A percentile compares a stretch with the other conserved stretches of the same genome.
Evolutionary conservation across 2,888 invertebrate species (phyloP).

Genomic region (Coenonympha glycerion): DNA sequence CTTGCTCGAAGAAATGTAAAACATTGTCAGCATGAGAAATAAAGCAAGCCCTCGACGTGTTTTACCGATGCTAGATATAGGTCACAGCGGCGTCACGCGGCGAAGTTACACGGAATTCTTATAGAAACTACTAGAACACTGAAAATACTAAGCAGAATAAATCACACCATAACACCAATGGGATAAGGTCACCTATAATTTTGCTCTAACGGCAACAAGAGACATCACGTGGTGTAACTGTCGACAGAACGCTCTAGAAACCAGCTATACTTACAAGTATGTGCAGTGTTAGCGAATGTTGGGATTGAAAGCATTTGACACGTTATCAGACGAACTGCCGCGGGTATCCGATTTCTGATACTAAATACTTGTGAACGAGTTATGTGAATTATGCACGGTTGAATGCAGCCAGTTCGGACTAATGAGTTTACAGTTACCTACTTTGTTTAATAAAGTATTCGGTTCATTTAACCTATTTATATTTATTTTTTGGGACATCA

Average conservation of each 20-base stretch:
- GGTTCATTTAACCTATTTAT: too few relatives aligned
- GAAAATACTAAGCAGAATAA: too few relatives aligned
- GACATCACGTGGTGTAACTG: background rate
- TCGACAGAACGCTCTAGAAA: background rate
- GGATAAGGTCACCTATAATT: background rate
- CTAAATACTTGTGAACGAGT: conserved; percentile 20
- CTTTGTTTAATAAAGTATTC: background rate
- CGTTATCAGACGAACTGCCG: conserved; percentile 29
- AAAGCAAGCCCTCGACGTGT: too few relatives aligned
- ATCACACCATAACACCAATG: background rate
- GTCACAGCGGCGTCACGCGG: too few relatives aligned
- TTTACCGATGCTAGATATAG: too few relatives aligned
- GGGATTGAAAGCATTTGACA: conserved; percentile 45
- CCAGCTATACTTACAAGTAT: background rate
- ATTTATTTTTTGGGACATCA: too few relatives aligned
- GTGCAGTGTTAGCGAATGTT: conserved; percentile 24
- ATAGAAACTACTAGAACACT: too few relatives aligned
- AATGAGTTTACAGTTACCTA: background rate
- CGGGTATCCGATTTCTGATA: conserved; percentile 33
- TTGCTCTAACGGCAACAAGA: background rate
- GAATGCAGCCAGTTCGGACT: background rate
- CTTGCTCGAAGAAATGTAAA: too few relatives aligned
- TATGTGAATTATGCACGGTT: conserved; percentile 10
- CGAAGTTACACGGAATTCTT: too few relatives aligned
- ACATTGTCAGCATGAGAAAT: too few relatives aligned